Percentiles rank a stretch among this genome's conserved stretches.
These are phyloP conservation scores for Chionodraco myersi DNA, from an alignment of 2,113 vertebrate species.

Conservation along the genomic window DNA sequence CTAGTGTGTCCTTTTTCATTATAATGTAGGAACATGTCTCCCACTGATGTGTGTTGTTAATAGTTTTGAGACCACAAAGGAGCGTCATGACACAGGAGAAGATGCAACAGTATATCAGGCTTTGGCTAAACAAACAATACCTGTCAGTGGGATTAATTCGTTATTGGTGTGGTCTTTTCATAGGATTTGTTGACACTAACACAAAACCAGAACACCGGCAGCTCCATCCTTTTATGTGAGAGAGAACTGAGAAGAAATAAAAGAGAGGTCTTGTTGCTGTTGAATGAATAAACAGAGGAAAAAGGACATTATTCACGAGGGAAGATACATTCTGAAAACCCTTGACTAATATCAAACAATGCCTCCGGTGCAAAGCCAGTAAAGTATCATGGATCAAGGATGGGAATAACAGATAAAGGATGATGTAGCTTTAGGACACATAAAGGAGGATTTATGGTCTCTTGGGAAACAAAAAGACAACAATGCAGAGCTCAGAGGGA, in stretches of 20 bases:
- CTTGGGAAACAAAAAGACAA: conserved; percentile 18
- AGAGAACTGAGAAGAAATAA: neutral
- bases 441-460: neutral
- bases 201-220: neutral
- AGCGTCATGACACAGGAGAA: neutral
- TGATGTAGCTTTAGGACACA: neutral
- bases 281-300: no score
- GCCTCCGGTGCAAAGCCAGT: neutral
- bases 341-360: neutral
- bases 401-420: neutral
- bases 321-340: neutral
- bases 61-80: neutral
- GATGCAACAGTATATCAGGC: neutral
- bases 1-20: no score
- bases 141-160: neutral
- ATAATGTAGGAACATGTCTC: neutral
- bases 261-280: neutral
- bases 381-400: neutral
- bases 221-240: neutral
- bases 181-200: neutral
- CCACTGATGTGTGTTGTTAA: neutral
- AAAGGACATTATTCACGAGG: neutral
- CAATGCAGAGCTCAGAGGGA: conserved; percentile 4
- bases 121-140: neutral
- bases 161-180: neutral